Evolutionary conservation across 1,140 invertebrate genomes (phyloP), one percentile per base, ranked within the genome.

Genomic region (Lordiphosa stackelbergi): DNA sequence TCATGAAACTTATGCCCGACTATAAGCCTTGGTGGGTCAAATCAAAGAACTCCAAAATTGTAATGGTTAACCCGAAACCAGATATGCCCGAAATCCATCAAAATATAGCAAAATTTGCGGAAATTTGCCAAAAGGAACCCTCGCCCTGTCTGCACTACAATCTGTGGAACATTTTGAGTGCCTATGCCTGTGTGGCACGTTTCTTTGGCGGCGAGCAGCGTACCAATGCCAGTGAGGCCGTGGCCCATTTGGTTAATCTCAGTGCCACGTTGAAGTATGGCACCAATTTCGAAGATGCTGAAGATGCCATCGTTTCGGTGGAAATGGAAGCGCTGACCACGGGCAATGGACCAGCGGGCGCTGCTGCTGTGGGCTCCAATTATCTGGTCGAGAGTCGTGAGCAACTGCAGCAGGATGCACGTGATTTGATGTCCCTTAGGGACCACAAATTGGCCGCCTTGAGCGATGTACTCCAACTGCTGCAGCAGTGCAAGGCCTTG

Each of bases 1-100:
- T 91, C 9, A 88, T 89, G 31, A 88, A 91, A 64, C 85, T 94
- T 31, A 78, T 95, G 73, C 92, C 93, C 0, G 73, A 89, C 5
- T 94, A 92, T 90, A 87, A 89, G 37, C 93, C 94, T 2, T 95
- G 94, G 94, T 95, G 94, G 94, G 83, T 69, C 8, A 69, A 79
- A 65, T 22, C 87, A 65, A 65, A 86, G 89, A 57, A 89, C 81
- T 54, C 90, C 86, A 83, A 86, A 63, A 75, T 92, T 42, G 85
- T 93, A n/a, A 77, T 90, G 56, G 88, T 91, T 60, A 12, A 58
- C 5, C 2, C 88, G 0, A 22, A 46, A 22, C 56, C 85, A 38
- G 51, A 68, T 10, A 40, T 53, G 7, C 85, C 85, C 1, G 61
- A 53, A 38, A 68, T 86, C n/a, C 45, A 19, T 4, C 24, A 53